phyloP scores from a whole-genome alignment of 2,113 vertebrate genomes.

The Plecotus auritus region DNA sequence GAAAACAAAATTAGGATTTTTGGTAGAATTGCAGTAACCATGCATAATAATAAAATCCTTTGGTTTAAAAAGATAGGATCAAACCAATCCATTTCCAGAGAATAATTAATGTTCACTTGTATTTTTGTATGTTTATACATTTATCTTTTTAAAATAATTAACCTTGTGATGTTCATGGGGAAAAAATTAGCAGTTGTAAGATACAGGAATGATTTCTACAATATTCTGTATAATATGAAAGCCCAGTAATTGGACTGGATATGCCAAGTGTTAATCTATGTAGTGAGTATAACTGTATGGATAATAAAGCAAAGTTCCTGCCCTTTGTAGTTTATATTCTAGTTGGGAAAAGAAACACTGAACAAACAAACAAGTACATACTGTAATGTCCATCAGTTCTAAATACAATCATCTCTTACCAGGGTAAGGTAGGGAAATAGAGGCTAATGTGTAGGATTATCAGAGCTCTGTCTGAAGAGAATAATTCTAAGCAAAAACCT shows the following conservation, averaged over 20 bases:
- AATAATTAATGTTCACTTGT: background rate
- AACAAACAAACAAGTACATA: background rate
- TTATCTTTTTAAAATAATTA: background rate
- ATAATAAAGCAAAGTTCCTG: background rate
- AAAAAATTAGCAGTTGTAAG: too few relatives aligned
- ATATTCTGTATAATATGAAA: background rate
- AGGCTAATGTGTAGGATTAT: background rate
- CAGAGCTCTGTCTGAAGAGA: background rate
- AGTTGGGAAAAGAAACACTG: background rate
- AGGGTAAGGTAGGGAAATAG: background rate
- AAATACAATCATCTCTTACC: background rate
- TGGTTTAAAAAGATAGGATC: background rate
- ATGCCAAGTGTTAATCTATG: background rate
- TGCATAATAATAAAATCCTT: background rate
- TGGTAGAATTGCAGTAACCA: background rate
- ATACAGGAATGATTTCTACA: background rate
- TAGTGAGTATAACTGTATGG: background rate
- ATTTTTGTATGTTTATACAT: background rate
- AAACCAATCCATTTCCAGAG: background rate
- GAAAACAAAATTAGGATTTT: background rate
- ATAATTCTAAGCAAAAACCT: background rate
- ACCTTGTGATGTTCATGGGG: background rate
- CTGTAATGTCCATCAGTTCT: background rate
- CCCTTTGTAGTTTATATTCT: background rate
- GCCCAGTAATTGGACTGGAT: background rate